Evolutionary conservation across 2,113 vertebrate species (phyloP), one percentile per base, ranked within the genome.

Genomic region (Alexandromys fortis): DNA sequence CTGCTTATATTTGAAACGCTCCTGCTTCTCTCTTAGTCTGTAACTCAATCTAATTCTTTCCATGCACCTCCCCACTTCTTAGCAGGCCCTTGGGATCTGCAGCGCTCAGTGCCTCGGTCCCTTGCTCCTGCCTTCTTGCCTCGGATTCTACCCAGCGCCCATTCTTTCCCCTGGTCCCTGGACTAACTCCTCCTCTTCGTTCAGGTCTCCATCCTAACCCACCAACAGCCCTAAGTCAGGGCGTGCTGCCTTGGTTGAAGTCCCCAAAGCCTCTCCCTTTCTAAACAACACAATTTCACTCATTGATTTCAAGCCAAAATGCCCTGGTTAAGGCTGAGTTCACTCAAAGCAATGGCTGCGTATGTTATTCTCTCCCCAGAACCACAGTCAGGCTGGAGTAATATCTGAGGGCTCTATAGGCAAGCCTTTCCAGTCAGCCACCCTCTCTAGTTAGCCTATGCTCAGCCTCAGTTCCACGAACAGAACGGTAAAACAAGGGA

Each of bases 261-360:
- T 14, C 45, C 42, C 24, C 17, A 68, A 90, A 82, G 10, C 12
- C 12, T 28, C 75, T 75, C 21, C 26, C 2, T 30, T 82, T 38
- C 38, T 93, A 81, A 45, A 21, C 16, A 6, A 16, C 1, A n/a
- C n/a, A 68, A 4, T 83, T 83, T n/a, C 63, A 67, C 49, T 72
- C 78, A n/a, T 61, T 82, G 55, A 26, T 86, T 92, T 72, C 76
- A 76, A 61, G 38, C 47, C 2, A 0, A 24, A 33, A 22, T 79
- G 63, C 24, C 33, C 12, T 26, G 19, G 28, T 26, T 63, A 16
- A 30, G 6, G 26, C 33, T 24, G 83, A 81, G 24, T 38, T 91
- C 65, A 30, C 5, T 0, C 1, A 38, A 76, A 9, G 14, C 7
- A 11, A 30, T 19, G 63, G 11, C 38, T 82, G 5, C 1, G 1